Evolutionary conservation across 2,797 vertebrate species (phyloP).

Genomic region (Sparidentex hasta): DNA sequence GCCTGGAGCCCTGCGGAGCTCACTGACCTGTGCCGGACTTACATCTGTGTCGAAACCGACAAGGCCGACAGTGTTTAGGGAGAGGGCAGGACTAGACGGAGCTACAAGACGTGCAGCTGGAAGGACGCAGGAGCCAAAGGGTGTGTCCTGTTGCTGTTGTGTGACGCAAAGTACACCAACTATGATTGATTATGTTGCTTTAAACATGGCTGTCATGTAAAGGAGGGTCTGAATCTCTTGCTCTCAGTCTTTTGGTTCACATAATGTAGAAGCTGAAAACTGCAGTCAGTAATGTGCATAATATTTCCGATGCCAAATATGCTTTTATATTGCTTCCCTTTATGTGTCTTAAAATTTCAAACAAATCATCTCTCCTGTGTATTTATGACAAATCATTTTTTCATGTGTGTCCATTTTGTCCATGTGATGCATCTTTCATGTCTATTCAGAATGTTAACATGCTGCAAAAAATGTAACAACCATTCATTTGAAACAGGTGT

Average conservation of each 20-base stretch:
- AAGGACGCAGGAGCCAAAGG: slow-evolving; percentile 46
- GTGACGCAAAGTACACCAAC: slow-evolving; percentile 14
- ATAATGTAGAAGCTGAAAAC: not conserved
- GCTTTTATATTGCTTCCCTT: not conserved
- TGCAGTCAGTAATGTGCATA: not conserved
- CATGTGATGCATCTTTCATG: not conserved
- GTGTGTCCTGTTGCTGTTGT: slow-evolving; percentile 40
- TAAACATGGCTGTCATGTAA: not conserved
- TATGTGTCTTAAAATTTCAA: not conserved
- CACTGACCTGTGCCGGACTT: slow-evolving; percentile 42
- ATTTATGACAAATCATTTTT: not conserved
- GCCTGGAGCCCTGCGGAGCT: slow-evolving; percentile 22
- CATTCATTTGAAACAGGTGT: not conserved
- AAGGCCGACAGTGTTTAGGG: slow-evolving; percentile 44
- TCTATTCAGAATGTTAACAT: not conserved
- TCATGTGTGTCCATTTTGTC: not conserved
- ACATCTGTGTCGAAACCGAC: slow-evolving; percentile 27
- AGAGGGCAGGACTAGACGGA: slow-evolving; percentile 14
- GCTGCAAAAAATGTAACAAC: not conserved
- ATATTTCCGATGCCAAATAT: not conserved
- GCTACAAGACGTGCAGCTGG: slow-evolving; percentile 49
- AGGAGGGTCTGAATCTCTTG: not conserved
- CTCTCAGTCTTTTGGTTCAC: not conserved
- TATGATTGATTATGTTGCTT: slow-evolving; percentile 31
- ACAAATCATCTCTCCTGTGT: too few relatives aligned